Evolutionary conservation across 2,113 vertebrate species (phyloP), one percentile per base, ranked within the genome.

Genomic region (Boleophthalmus pectinirostris): DNA sequence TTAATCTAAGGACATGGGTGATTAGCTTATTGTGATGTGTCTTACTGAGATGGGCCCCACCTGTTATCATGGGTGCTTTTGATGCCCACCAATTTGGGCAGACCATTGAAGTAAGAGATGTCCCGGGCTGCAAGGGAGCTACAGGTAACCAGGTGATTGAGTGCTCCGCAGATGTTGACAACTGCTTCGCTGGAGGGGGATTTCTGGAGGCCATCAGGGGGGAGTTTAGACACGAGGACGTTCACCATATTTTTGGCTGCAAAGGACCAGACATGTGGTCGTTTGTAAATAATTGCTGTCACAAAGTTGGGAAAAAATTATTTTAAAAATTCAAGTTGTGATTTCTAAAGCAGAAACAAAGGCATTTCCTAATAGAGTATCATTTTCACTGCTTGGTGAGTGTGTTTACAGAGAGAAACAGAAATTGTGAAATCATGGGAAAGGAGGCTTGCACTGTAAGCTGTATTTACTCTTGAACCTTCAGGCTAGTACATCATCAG

Each of bases 11-110:
- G 25, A 57, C 33, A 64, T 54, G 54, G 18, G 5, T 72, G 21
- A 66, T 66, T 6, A 24, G 65, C 18, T 45, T 9, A 61, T 18
- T 33, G 58, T 33, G 3, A 23, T 14, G 12, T 57, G 21, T 24
- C 20, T n/a, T 2, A 15, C 3, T 3, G 11, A 15, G 10, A 13
- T 70, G 43, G 21, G 53, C 38, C 88, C 54, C 65, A 98, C 97
- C 95, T 94, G 92, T 93, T 94, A 80, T 98, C 95, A 23, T 93
- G 93, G 43, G 93, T 95, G 20, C 89, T 94, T 90, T 98, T 99
- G 91, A 99, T 95, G 89, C 93, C 96, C 86, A 97, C 85, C 60
- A 99, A 93, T 79, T 98, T 99, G 23, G 91, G 93, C n/a, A 98
- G 87, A 51, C 97, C 97, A 0, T 98, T 95, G 0, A 96, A 97